Evolutionary conservation across 2,888 invertebrate genomes (phyloP).

Genomic region (Deroplatys truncata): DNA sequence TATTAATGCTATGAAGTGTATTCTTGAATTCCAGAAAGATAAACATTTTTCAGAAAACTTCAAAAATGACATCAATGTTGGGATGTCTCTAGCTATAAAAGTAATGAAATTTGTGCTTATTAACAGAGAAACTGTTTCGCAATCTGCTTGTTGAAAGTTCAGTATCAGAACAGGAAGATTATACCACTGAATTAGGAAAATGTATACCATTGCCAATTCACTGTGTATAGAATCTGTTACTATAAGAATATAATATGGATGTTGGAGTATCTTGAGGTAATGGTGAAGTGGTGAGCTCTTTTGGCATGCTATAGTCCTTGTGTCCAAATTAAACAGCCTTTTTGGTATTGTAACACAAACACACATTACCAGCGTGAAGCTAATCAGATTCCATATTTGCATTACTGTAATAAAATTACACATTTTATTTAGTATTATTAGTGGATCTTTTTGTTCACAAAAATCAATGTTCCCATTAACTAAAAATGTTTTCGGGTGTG

Average conservation of each 20-base stretch:
- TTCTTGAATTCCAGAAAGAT: neutral
- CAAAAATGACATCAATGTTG: neutral
- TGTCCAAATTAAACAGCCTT: neutral
- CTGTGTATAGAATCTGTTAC: neutral
- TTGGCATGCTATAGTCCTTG: neutral
- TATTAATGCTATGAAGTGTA: neutral
- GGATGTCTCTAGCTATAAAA: neutral
- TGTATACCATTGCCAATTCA: neutral
- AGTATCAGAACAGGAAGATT: neutral
- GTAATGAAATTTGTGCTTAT: neutral
- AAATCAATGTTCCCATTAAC: no score
- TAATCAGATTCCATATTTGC: neutral
- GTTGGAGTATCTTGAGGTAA: neutral
- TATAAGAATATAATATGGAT: neutral
- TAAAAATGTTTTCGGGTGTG: no score
- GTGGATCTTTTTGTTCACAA: no score
- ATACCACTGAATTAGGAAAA: neutral
- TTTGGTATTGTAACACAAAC: neutral
- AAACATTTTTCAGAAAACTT: neutral
- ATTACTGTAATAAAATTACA: neutral
- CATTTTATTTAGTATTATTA: no score
- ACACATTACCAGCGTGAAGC: neutral
- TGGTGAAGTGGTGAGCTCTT: neutral
- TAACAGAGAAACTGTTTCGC: neutral
- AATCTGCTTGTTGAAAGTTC: neutral